Conservation (phyloP, 2,797 vertebrate genomes). For the Austrolebias charrua region DNA sequence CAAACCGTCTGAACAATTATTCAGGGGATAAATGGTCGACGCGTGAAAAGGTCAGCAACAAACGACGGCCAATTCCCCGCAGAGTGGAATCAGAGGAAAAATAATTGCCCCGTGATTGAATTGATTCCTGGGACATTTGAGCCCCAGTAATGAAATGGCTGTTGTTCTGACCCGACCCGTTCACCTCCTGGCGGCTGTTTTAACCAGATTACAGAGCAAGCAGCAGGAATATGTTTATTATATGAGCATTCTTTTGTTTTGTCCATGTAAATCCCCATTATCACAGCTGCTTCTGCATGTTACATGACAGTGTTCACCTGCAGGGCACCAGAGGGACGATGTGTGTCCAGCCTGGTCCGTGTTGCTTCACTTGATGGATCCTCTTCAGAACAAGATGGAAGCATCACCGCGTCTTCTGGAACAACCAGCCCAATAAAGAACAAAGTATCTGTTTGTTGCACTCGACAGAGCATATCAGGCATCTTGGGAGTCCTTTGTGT, state of each 20-base stretch:
- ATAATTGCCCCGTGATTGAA: conserved; percentile 77
- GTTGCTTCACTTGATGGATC: neutral
- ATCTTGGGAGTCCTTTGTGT: neutral
- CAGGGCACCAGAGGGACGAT: conserved; percentile 16
- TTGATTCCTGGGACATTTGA: conserved; percentile 72
- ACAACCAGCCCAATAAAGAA: too few relatives aligned
- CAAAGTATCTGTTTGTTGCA: too few relatives aligned
- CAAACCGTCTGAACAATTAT: conserved; percentile 71
- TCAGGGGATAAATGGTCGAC: conserved; percentile 62
- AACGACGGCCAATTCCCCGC: conserved; percentile 67
- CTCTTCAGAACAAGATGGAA: neutral
- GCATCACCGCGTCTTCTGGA: too few relatives aligned
- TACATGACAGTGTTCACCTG: conserved; percentile 56
- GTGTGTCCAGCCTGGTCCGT: neutral
- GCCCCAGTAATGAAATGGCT: conserved; percentile 80
- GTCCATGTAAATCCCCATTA: conserved; percentile 76
- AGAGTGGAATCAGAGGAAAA: conserved; percentile 70
- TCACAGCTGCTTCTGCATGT: conserved; percentile 60
- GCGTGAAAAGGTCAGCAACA: conserved; percentile 70
- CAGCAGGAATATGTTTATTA: conserved; percentile 66
- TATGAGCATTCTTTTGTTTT: conserved; percentile 64
- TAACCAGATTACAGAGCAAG: conserved; percentile 72
- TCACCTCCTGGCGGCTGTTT: conserved; percentile 49
- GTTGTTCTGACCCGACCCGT: conserved; percentile 71
- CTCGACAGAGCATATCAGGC: too few relatives aligned